Evolutionary conservation across 2,113 vertebrate genomes (phyloP).

Genomic region (Istiophorus platypterus): DNA sequence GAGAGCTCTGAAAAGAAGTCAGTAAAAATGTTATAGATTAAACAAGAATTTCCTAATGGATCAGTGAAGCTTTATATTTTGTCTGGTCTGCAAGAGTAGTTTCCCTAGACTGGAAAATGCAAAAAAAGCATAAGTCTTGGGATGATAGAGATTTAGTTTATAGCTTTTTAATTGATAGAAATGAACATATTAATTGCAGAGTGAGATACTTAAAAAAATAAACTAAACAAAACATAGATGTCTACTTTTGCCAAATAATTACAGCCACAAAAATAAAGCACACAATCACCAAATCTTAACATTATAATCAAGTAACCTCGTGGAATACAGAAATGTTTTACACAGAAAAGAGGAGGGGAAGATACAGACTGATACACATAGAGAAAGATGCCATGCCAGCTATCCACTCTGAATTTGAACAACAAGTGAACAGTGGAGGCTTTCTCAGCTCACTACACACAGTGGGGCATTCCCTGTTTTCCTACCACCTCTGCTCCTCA

Average conservation of each 20-base stretch:
- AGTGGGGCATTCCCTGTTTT: conserved; percentile 48
- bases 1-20: background rate
- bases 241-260: too few relatives aligned
- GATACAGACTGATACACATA: background rate
- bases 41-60: conserved; percentile 4
- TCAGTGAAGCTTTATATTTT: background rate
- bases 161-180: too few relatives aligned
- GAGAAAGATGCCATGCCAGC: conserved; percentile 18
- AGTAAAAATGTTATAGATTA: background rate
- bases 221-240: too few relatives aligned
- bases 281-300: background rate
- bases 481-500: conserved; percentile 55
- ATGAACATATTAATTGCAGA: too few relatives aligned
- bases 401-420: conserved; percentile 20
- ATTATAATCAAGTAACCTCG: background rate
- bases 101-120: background rate
- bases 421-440: conserved; percentile 56
- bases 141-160: background rate
- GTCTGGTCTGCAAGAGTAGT: background rate
- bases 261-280: background rate
- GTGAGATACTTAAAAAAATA: too few relatives aligned
- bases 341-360: background rate
- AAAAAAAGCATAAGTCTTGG: background rate
- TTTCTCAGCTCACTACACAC: conserved; percentile 53
- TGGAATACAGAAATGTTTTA: conserved; percentile 2